Evolutionary conservation across 2,888 invertebrate species (phyloP), one percentile per base, ranked within the genome.

Genomic region (Ophion slaviceki): DNA sequence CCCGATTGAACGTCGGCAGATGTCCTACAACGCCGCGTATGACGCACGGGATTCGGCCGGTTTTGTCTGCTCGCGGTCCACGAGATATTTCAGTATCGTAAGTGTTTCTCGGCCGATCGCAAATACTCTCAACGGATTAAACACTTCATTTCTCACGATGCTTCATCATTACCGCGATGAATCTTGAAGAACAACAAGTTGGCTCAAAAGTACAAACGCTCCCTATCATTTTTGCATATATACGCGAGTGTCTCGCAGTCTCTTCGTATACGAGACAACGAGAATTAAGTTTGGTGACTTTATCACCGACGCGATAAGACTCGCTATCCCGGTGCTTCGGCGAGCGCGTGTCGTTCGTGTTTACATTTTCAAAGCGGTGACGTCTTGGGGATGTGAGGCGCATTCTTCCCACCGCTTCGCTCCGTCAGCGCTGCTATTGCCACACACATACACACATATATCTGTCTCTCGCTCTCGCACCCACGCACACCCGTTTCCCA

Each of bases 1-100:
- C 66, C 59, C 57, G 70, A 68, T 66, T 75, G 72, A 86, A 86
- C 53, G 67, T 84, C 82, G 86, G 85, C 87, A 86, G 87, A 87
- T 86, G 87, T 86, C 86, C 84, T 79, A 68, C 59, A 77, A 36
- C 64, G 80, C 53, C 61, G 81, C 74, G 82, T 75, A 83, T 86
- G 86, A 87, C 87, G 87, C 87, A 87, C 85, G 82, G 79, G 53
- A 59, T 40, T 61, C 77, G 71, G 62, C 62, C 47, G 74, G 61
- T 67, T 67, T 71, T 59, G 77, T 66, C 71, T 59, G 72, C 74
- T 68, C 57, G 14, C 61, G 66, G 64, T 61, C 59, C 72, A 57
- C 45, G 72, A 80, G 61, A 74, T 80, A 80, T 70, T 85, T 80
- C 77, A 85, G 80, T 84, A 76, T 67, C 71, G 76, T 79, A 24